Conservation (phyloP, 2,888 invertebrate species). For the Sarcophaga rosellei region DNA sequence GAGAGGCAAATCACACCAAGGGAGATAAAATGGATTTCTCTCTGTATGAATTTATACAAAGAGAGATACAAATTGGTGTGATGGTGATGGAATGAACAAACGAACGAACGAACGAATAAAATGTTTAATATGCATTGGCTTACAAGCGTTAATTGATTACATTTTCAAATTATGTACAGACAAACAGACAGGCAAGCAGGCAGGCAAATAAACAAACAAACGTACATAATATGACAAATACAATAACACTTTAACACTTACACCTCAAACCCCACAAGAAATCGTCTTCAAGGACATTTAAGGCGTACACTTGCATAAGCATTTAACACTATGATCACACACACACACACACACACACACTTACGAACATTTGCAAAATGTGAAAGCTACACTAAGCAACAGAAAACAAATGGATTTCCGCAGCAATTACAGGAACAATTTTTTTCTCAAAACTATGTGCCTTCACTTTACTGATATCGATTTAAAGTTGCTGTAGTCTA, state of each 20-base stretch:
- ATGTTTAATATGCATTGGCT: constrained; percentile 39
- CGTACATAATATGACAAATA: constrained; percentile 14
- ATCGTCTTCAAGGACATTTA: too few relatives aligned
- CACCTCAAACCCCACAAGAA: neutral
- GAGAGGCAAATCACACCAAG: too few relatives aligned
- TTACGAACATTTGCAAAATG: neutral
- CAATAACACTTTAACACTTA: constrained; percentile 28
- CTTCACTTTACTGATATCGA: too few relatives aligned
- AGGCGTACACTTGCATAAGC: too few relatives aligned
- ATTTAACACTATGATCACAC: neutral
- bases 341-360: neutral
- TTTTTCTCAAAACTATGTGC: too few relatives aligned
- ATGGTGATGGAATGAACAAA: neutral
- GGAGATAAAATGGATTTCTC: neutral
- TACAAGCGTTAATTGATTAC: constrained; percentile 44
- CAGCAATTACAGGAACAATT: too few relatives aligned
- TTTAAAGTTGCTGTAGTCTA: neutral
- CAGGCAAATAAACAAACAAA: too few relatives aligned
- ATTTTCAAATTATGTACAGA: constrained; percentile 4
- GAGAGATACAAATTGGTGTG: neutral
- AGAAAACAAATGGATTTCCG: neutral
- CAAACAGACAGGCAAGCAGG: too few relatives aligned
- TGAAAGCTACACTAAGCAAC: neutral
- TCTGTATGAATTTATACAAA: neutral
- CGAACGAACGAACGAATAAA: neutral